These are phyloP conservation scores for Euproctis similis DNA, from an alignment of 2,888 invertebrate genomes.

Conservation along the genomic window DNA sequence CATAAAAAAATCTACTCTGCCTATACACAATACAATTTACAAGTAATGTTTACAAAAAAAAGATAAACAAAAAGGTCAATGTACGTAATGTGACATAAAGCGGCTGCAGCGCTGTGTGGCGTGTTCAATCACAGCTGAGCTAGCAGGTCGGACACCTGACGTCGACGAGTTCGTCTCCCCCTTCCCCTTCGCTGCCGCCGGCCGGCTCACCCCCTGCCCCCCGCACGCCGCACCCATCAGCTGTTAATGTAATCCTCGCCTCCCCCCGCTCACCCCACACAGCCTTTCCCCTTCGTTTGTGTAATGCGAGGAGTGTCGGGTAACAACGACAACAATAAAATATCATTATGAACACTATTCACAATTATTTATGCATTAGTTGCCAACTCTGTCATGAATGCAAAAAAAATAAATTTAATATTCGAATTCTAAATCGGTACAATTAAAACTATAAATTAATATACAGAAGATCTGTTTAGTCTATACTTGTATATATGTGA, in stretches of 20 bases:
- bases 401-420: conserved; percentile 50
- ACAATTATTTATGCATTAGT: conserved; percentile 14
- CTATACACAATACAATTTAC: conserved; percentile 8
- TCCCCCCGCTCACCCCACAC: conserved; percentile 47
- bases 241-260: conserved; percentile 64
- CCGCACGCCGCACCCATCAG: conserved; percentile 58
- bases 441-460: neutral
- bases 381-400: conserved; percentile 8
- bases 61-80: conserved; percentile 71
- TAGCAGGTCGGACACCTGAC: conserved; percentile 66
- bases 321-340: conserved; percentile 29
- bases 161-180: conserved; percentile 35
- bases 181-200: no score
- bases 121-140: conserved; percentile 38
- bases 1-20: no score
- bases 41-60: conserved; percentile 45
- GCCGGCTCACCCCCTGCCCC: conserved; percentile 23
- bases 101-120: conserved; percentile 59
- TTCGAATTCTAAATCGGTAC: neutral
- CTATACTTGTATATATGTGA: neutral
- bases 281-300: conserved; percentile 76
- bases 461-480: neutral
- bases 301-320: conserved; percentile 68
- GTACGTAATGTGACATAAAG: conserved; percentile 45
- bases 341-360: conserved; percentile 21